phyloP scores from a whole-genome alignment of 2,888 invertebrate genomes.

The Acanthoscelides obtectus region DNA sequence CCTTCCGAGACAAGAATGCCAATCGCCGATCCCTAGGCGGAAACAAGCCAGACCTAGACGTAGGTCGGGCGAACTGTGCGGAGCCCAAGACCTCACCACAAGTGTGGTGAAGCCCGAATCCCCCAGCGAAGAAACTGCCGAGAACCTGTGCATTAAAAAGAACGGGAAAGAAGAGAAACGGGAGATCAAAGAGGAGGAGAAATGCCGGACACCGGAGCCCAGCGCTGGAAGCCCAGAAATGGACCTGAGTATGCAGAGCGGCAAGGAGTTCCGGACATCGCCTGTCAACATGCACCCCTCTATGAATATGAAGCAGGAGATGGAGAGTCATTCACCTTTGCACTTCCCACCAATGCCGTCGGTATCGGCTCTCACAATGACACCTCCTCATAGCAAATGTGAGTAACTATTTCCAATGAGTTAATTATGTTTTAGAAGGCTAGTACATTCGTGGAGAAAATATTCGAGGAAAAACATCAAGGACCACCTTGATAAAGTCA shows the following conservation, averaged over 20 bases:
- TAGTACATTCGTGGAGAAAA: no score
- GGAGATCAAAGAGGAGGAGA: constrained; percentile 31
- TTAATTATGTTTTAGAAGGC: no score
- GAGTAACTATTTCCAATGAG: constrained; percentile 35
- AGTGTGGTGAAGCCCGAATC: constrained; percentile 33
- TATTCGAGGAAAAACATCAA: no score
- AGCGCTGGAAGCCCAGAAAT: constrained; percentile 35
- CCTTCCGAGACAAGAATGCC: constrained; percentile 51
- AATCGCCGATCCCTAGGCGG: constrained; percentile 76
- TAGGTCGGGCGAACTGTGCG: constrained; percentile 70
- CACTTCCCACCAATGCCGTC: constrained; percentile 72
- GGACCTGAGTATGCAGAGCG: constrained; percentile 39
- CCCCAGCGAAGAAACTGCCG: constrained; percentile 46
- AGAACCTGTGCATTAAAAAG: constrained; percentile 61
- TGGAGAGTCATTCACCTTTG: constrained; percentile 51
- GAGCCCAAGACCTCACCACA: constrained; percentile 58
- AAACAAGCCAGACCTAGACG: constrained; percentile 83
- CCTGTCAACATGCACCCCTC: constrained; percentile 44
- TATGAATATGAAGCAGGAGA: constrained; percentile 42
- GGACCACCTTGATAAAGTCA: no score
- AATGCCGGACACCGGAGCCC: constrained; percentile 28
- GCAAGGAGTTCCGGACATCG: constrained; percentile 46
- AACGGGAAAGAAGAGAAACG: constrained; percentile 31
- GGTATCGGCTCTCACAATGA: constrained; percentile 70
- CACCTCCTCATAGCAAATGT: constrained; percentile 78